Percentiles rank a stretch among this genome's conserved stretches.
Conservation (phyloP, 2,888 invertebrate genomes). For the Ichneumon xanthorius region DNA sequence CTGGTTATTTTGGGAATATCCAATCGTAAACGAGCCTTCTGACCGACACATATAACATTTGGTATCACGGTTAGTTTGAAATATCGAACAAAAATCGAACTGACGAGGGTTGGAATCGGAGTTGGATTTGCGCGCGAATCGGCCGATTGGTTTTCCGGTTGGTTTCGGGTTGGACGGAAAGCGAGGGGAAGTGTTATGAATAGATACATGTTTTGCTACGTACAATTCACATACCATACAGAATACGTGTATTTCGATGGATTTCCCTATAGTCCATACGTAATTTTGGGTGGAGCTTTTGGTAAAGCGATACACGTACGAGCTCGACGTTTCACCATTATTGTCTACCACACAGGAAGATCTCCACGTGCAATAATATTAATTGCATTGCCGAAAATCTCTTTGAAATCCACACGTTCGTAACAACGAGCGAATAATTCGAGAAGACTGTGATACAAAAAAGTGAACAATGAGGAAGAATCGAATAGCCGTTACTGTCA, state of each 20-base stretch:
- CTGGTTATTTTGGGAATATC: too few relatives aligned
- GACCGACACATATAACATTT: too few relatives aligned
- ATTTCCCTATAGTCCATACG: neutral
- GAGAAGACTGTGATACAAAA: neutral
- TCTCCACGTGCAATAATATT: neutral
- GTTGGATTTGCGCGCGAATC: too few relatives aligned
- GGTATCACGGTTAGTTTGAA: too few relatives aligned
- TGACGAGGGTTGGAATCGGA: too few relatives aligned
- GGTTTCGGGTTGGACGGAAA: too few relatives aligned
- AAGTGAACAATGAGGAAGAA: too few relatives aligned
- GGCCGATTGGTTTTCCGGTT: too few relatives aligned
- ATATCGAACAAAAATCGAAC: too few relatives aligned
- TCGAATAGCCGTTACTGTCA: too few relatives aligned
- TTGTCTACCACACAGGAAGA: neutral
- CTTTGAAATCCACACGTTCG: neutral
- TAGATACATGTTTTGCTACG: neutral
- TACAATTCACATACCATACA: constrained; percentile 12
- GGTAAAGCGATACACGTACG: constrained; percentile 9
- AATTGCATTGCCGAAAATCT: neutral
- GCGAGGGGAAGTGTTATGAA: constrained; percentile 18
- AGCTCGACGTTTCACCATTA: neutral
- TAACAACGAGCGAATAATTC: neutral
- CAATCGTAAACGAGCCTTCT: too few relatives aligned
- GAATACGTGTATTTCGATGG: constrained; percentile 20
- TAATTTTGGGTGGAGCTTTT: neutral